Evolutionary conservation across 2,797 vertebrate species (phyloP), one percentile per base, ranked within the genome.

Genomic region (Falco novaeseelandiae): DNA sequence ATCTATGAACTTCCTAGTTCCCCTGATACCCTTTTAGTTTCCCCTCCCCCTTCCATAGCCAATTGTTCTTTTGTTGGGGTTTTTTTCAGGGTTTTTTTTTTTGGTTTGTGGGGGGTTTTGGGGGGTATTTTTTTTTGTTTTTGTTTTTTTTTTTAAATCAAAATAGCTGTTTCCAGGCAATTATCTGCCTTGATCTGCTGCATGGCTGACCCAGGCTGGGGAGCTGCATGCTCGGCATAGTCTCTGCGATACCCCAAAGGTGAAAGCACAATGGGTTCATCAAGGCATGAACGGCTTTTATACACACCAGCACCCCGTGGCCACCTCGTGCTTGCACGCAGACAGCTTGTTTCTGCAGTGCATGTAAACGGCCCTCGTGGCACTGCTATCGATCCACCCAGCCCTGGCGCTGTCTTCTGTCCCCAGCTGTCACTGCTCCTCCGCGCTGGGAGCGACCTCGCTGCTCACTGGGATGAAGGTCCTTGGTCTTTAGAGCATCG

Each of bases 401-500:
- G 34, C 6, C n/a, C 34, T 21, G 17, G 36, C 8, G 2, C 32
- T 46, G 82, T 23, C 0, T 88, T 77, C 55, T 78, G 84, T 46
- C 34, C 52, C 57, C 4, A 3, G 40, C 40, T 42, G 65, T 22
- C 8, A 1, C 3, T 7, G 59, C 69, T 62, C n/a, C 30, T 54
- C 48, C 0, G 0, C 6, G 3, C 15, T 5, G 1, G n/a, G 17
- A 51, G 21, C 38, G 34, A 10, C 55, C 21, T 22, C 20, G 4
- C 40, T 21, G 66, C 46, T 42, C 4, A 1, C 18, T 4, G 4
- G 30, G 32, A 55, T 21, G 19, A 57, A 67, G 6, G 22, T 54
- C 65, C 42, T 84, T 4, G 2, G 19, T 40, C 82, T 57, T 51
- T 1, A 26, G 36, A 91, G 66, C 61, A 44, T 27, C 3, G 0